A percentile compares a stretch with the other conserved stretches of the same genome.
phyloP scores from a whole-genome alignment of 2,113 vertebrate species.

The Tragelaphus imberbis region DNA sequence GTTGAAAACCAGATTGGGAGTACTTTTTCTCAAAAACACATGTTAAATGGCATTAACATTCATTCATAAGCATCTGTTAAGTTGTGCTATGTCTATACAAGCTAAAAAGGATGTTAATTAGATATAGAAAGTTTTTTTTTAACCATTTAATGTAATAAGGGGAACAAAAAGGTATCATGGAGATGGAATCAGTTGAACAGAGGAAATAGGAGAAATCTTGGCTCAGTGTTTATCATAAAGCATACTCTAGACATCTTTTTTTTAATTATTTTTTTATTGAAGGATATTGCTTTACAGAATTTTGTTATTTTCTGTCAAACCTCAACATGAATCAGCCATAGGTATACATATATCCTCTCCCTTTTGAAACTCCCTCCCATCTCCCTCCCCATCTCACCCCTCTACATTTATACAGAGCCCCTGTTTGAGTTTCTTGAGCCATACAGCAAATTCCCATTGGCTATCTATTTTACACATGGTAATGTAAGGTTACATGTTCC shows the following conservation, averaged over 20 bases:
- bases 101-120: background rate
- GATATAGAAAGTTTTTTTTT: background rate
- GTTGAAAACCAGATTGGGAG: conserved; percentile 11
- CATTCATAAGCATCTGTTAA: conserved; percentile 44
- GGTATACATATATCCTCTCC: background rate
- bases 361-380: background rate
- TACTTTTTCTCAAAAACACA: conserved; percentile 25
- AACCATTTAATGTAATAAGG: background rate
- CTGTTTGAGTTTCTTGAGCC: background rate
- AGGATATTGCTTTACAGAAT: background rate
- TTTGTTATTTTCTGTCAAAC: background rate
- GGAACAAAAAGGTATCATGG: background rate
- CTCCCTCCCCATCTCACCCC: background rate
- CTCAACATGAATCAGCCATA: background rate
- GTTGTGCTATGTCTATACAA: background rate
- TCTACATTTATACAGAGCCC: background rate
- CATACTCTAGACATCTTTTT: background rate
- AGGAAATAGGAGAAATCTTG: background rate
- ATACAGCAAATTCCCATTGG: background rate
- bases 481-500: background rate
- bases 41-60: conserved; percentile 46
- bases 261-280: background rate
- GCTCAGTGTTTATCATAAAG: background rate
- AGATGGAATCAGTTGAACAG: background rate
- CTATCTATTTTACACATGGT: background rate